Evolutionary conservation across 2,888 invertebrate genomes (phyloP).

Genomic region (Xanthorhoe designata): DNA sequence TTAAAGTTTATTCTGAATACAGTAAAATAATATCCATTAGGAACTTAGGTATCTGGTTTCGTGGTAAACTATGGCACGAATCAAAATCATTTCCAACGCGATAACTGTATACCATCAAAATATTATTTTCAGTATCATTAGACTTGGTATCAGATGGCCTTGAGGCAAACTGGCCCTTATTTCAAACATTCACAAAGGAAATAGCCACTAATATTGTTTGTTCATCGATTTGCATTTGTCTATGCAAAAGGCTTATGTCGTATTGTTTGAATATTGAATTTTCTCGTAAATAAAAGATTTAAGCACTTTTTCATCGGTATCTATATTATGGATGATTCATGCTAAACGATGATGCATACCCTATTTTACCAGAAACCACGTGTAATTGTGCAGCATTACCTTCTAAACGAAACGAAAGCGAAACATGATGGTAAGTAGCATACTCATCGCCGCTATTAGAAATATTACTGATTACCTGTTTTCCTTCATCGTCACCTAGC

Average conservation of each 20-base stretch:
- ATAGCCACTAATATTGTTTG: conserved; percentile 29
- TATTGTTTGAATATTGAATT: conserved; percentile 5
- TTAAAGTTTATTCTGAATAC: too few relatives aligned
- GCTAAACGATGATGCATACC: too few relatives aligned
- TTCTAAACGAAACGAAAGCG: too few relatives aligned
- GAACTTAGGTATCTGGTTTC: not conserved
- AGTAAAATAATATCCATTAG: too few relatives aligned
- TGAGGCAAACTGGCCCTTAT: conserved; percentile 21
- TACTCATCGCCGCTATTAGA: too few relatives aligned
- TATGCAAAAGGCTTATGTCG: conserved; percentile 11
- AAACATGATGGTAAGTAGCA: too few relatives aligned
- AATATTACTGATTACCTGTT: too few relatives aligned
- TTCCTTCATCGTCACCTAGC: too few relatives aligned
- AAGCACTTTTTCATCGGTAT: too few relatives aligned
- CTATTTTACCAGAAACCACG: too few relatives aligned
- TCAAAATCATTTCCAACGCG: not conserved
- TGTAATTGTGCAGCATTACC: too few relatives aligned
- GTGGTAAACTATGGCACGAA: not conserved
- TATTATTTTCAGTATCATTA: conserved; percentile 7
- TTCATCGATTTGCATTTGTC: conserved; percentile 27
- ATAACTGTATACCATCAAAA: not conserved
- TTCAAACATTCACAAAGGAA: conserved; percentile 28
- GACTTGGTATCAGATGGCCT: conserved; percentile 20
- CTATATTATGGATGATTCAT: too few relatives aligned
- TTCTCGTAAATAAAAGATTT: not conserved